Base-by-base conservation (phyloP, 2,797 vertebrate genomes). In the Acanthurus lineatus region DNA sequence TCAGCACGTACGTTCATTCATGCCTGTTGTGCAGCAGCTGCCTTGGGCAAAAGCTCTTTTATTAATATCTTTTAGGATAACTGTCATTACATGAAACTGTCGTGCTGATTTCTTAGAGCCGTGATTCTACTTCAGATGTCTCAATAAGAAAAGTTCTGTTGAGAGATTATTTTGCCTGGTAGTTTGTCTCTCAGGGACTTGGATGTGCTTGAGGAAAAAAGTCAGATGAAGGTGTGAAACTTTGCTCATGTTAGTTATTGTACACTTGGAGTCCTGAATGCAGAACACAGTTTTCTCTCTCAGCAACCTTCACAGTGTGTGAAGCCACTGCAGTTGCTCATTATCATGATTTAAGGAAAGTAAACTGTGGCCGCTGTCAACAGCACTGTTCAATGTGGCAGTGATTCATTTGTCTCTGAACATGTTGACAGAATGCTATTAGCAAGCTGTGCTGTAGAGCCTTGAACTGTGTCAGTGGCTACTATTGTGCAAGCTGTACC, bases 381-480 rank as follows among this genome's bases (percentile, higher is more conserved):
- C 77, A 45, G 73, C 69, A 10, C 63, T 15, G 58, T 83, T 82
- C 86, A 68, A 76, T 76, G 68, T 79, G 69, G 52, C 73, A 35
- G 66, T 79, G 87, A 91, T 85, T 65, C 59, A 92, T 90, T 74
- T 64, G 47, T 60, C 47, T 81, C 68, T 59, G 75, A 83, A 63
- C 82, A 75, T 79, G 83, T 48, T 85, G 77, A 81, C 61, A 73
- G 66, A 32, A 32, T 32, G 28, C 28, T 32, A 32, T 32, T 32
- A 32, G 22, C 52, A n/a, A 77, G 64, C 72, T 74, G 48, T 54
- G 69, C 56, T 12, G 32, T 8, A 56, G 25, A 79, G 64, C 70
- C 64, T 76, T 77, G 83, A 77, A 69, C 76, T 68, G 42, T 71
- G 63, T 76, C 69, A 32, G 57, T 52, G 59, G 69, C 54, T 54